These are phyloP conservation scores for Hydriomena furcata DNA, from an alignment of 2,888 invertebrate species.

Conservation along the genomic window DNA sequence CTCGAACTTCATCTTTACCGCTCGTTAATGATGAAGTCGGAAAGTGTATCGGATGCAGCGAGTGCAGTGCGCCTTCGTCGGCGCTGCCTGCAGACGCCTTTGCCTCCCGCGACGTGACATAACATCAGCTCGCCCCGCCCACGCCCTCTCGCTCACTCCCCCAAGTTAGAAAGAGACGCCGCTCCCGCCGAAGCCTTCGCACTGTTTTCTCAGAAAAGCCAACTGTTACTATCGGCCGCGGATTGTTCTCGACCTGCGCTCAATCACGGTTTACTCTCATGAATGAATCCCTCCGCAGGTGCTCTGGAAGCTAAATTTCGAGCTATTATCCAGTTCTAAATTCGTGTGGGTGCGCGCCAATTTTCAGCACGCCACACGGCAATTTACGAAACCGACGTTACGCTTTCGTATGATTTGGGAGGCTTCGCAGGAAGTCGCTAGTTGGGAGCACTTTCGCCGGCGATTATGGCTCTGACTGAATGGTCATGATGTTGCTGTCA, in stretches of 20 bases:
- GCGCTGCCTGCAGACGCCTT: conserved; percentile 55
- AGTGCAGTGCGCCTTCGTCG: conserved; percentile 66
- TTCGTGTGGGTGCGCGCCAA: conserved; percentile 63
- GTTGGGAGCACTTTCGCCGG: conserved; percentile 61
- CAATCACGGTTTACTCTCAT: conserved; percentile 63
- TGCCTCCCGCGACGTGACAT: conserved; percentile 68
- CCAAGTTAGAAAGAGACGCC: conserved; percentile 60
- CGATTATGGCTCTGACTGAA: conserved; percentile 48
- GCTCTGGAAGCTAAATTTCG: conserved; percentile 67
- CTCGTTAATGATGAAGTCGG: conserved; percentile 64
- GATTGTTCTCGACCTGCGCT: conserved; percentile 69
- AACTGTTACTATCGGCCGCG: conserved; percentile 78
- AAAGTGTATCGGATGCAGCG: conserved; percentile 60
- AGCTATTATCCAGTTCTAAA: conserved; percentile 69
- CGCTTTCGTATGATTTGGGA: conserved; percentile 60
- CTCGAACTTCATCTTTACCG: conserved; percentile 39
- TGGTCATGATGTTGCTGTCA: conserved; percentile 48
- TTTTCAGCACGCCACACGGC: conserved; percentile 74
- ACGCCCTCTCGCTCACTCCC: conserved; percentile 67
- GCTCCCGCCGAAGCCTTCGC: conserved; percentile 74
- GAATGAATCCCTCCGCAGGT: conserved; percentile 80
- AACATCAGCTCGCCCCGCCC: conserved; percentile 72
- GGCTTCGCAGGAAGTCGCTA: conserved; percentile 70
- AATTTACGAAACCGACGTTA: conserved; percentile 71
- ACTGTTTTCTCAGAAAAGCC: conserved; percentile 78